Conservation (phyloP, 2,888 invertebrate genomes). For the Pyrrhosoma nymphula region DNA sequence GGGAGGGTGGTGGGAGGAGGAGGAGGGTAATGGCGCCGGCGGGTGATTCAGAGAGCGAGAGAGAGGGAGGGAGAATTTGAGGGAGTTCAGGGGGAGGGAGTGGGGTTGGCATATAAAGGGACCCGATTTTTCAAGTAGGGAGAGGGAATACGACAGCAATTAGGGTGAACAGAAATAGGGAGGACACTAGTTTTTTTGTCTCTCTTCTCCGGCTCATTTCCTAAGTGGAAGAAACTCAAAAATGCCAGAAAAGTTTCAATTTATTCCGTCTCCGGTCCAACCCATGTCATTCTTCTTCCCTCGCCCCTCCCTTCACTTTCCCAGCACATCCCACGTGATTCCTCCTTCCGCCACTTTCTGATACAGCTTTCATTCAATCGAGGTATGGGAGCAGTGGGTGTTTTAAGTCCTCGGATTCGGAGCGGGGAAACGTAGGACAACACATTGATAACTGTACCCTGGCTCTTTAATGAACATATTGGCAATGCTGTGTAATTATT, state of each 20-base stretch:
- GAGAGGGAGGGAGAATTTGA: too few relatives aligned
- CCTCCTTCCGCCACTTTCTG: too few relatives aligned
- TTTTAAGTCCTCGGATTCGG: too few relatives aligned
- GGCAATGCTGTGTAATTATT: too few relatives aligned
- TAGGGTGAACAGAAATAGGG: conserved; percentile 12
- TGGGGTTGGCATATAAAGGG: neutral
- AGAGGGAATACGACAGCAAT: neutral
- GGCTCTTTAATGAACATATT: too few relatives aligned
- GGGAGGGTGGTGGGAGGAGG: neutral
- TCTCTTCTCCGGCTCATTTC: neutral
- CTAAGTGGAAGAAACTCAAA: neutral
- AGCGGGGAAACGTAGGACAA: too few relatives aligned
- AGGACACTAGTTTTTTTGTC: neutral
- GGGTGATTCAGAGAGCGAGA: neutral
- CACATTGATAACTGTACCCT: too few relatives aligned
- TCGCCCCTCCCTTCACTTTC: neutral
- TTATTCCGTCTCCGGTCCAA: neutral
- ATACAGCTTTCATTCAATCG: too few relatives aligned
- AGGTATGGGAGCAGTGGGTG: too few relatives aligned
- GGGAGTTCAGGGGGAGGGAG: neutral
- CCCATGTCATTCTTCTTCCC: neutral
- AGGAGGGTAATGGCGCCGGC: neutral
- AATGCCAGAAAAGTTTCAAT: conserved; percentile 11
- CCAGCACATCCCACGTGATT: too few relatives aligned
- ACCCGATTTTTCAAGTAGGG: neutral